phyloP scores from a whole-genome alignment of 2,113 vertebrate genomes.

The Psophia crepitans region DNA sequence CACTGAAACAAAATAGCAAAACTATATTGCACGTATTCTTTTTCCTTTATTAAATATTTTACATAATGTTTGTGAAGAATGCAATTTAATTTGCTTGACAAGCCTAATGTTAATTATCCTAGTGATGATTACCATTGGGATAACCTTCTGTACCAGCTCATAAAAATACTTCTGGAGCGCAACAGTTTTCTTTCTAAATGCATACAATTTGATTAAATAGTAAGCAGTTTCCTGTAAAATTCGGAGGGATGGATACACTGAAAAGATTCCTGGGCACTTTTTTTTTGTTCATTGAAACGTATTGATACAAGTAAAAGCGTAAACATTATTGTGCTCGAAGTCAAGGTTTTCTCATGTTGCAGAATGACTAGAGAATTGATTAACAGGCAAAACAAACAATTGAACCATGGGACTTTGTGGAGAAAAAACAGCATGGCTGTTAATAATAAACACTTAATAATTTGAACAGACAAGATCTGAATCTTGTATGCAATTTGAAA shows the following conservation, averaged over 20 bases:
- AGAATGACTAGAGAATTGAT: neutral
- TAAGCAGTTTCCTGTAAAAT: neutral
- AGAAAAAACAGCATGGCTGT: neutral
- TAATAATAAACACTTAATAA: neutral
- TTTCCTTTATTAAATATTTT: neutral
- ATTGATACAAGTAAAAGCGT: neutral
- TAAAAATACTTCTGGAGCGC: neutral
- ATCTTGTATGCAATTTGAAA: neutral
- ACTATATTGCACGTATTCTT: rapidly evolving
- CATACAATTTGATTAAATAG: neutral
- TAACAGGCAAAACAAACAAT: neutral
- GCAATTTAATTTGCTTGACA: neutral
- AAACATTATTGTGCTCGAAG: neutral
- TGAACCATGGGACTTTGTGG: too few species aligned
- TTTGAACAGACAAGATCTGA: neutral
- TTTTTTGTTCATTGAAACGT: neutral
- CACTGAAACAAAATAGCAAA: neutral
- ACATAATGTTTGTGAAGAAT: neutral
- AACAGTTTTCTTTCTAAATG: neutral
- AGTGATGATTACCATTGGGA: neutral
- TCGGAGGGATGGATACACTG: neutral
- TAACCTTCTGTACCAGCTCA: neutral
- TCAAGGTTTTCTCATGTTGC: neutral
- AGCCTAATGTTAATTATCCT: neutral
- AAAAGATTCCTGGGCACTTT: neutral